phyloP scores from a whole-genome alignment of 2,113 vertebrate species.

The Urocolius indicus region DNA sequence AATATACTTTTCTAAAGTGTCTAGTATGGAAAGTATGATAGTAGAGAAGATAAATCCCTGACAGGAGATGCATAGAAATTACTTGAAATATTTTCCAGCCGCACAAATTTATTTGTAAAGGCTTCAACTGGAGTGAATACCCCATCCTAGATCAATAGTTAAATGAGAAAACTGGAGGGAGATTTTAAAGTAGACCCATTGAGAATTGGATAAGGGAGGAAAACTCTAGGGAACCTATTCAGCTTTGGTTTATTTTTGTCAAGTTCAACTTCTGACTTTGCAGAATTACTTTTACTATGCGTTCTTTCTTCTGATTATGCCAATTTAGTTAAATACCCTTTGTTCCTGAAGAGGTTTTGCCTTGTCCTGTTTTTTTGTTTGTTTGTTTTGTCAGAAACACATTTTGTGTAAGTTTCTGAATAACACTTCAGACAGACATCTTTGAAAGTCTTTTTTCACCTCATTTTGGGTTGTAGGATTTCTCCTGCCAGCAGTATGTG shows the following conservation, averaged over 20 bases:
- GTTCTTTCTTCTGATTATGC: not conserved
- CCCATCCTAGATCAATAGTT: not conserved
- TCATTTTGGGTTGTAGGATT: not conserved
- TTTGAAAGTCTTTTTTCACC: not conserved
- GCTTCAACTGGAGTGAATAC: not conserved
- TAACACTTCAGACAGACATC: not conserved
- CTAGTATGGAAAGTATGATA: not conserved
- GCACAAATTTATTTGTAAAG: not conserved
- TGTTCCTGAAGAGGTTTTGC: not conserved
- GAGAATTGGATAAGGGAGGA: not conserved
- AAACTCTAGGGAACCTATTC: not conserved
- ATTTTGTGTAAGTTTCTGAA: not conserved
- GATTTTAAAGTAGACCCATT: not conserved
- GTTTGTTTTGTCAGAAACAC: not conserved
- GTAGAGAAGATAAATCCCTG: not conserved
- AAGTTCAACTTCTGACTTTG: not conserved
- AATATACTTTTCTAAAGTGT: not conserved
- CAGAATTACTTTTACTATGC: not conserved
- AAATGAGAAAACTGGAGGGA: not conserved
- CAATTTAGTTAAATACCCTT: not conserved
- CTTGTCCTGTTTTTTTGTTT: no score
- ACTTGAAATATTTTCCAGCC: not conserved
- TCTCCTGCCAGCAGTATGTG: not conserved
- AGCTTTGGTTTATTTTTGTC: not conserved
- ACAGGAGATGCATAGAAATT: not conserved